Conservation (phyloP, 2,888 invertebrate genomes). For the Ceriagrion tenellum region DNA sequence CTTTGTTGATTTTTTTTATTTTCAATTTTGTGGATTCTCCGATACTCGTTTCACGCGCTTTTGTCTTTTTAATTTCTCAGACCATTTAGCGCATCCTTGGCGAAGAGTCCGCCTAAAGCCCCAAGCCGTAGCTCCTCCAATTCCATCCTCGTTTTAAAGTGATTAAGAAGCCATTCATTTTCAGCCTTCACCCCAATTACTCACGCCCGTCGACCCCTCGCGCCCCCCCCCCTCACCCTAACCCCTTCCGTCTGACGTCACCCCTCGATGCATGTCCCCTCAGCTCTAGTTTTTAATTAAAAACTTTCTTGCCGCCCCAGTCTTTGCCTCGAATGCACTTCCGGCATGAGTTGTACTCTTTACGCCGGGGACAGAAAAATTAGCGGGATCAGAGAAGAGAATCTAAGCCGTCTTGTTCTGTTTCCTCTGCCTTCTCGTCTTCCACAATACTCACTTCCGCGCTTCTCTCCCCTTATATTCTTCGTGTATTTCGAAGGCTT, state of each 20-base stretch:
- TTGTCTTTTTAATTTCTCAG: neutral
- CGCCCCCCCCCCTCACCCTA: too few species aligned
- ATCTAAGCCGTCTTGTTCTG: neutral
- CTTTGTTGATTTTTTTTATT: neutral
- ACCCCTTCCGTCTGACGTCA: neutral
- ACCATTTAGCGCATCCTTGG: neutral
- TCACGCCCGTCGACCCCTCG: neutral
- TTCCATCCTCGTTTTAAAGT: conserved; percentile 33
- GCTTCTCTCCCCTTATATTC: neutral
- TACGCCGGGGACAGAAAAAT: conserved; percentile 26
- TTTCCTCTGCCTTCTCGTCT: neutral
- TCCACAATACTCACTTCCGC: neutral
- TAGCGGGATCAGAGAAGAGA: conserved; percentile 32
- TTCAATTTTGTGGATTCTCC: neutral
- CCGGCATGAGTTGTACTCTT: neutral
- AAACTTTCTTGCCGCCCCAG: conserved; percentile 43
- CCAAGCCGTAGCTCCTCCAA: neutral
- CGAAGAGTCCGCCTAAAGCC: neutral
- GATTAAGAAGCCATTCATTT: conserved; percentile 63
- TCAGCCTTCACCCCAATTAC: neutral
- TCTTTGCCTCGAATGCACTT: conserved; percentile 54
- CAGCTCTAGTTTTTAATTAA: conserved; percentile 46
- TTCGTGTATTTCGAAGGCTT: neutral
- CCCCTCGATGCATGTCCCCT: conserved; percentile 39
- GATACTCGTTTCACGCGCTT: neutral